These are phyloP conservation scores for Andinoacara biseriatus DNA, from an alignment of 2,113 vertebrate species.

Conservation along the genomic window DNA sequence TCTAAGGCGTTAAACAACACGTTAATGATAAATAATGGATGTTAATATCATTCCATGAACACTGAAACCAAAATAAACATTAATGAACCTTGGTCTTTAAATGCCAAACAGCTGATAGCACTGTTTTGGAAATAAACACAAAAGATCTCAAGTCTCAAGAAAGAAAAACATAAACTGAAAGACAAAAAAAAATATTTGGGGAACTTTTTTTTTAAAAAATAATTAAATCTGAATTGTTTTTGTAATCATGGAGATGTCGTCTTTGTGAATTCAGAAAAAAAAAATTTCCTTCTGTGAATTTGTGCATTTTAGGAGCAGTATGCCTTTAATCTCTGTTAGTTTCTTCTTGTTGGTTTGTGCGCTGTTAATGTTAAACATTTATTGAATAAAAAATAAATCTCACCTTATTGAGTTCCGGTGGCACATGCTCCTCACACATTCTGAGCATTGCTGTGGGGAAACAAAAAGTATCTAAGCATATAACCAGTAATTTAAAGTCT, in stretches of 20 bases:
- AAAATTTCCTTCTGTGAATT: background rate
- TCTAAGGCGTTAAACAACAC: constrained; percentile 76
- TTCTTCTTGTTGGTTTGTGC: background rate
- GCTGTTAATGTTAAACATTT: background rate
- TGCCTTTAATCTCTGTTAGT: background rate
- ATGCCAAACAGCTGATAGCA: too few species aligned
- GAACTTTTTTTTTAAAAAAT: too few species aligned
- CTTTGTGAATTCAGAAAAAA: too few species aligned
- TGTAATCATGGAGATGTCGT: too few species aligned
- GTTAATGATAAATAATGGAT: background rate
- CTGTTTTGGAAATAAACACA: too few species aligned
- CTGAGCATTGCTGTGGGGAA: constrained; percentile 89
- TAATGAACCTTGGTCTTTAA: too few species aligned
- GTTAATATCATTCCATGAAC: background rate
- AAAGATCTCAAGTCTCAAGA: too few species aligned
- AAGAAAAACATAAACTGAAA: too few species aligned
- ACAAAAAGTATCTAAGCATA: background rate
- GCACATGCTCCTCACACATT: constrained; percentile 98
- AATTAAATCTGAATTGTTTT: too few species aligned
- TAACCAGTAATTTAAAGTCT: background rate
- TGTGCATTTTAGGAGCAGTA: background rate
- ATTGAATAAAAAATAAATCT: constrained; percentile 11
- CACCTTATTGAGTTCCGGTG: constrained; percentile 97
- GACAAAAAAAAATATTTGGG: too few species aligned
- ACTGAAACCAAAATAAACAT: background rate